A percentile compares a stretch with the other conserved stretches of the same genome.
phyloP scores from a whole-genome alignment of 2,113 vertebrate species.

The Urocolius indicus region DNA sequence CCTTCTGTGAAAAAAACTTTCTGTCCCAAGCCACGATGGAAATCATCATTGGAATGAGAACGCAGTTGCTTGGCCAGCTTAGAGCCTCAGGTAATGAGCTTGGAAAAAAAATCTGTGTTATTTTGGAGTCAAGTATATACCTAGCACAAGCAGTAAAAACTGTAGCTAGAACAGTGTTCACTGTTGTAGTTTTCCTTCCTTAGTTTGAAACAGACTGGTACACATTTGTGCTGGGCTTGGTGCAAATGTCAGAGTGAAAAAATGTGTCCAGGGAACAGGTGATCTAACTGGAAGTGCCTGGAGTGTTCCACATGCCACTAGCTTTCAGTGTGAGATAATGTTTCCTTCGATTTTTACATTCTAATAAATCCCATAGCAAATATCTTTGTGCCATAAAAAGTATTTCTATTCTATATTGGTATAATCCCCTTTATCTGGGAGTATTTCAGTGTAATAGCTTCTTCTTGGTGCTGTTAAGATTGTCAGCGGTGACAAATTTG shows the following conservation, averaged over 20 bases:
- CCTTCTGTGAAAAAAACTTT: slow-evolving; percentile 96
- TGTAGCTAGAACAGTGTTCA: not conserved
- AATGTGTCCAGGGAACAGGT: not conserved
- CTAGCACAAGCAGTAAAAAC: not conserved
- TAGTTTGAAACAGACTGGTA: not conserved
- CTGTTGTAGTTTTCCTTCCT: not conserved
- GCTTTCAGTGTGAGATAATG: not conserved
- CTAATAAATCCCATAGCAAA: not conserved
- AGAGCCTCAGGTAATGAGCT: slow-evolving; percentile 88
- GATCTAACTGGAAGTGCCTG: not conserved
- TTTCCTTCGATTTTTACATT: not conserved
- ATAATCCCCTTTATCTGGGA: not conserved
- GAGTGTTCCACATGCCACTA: not conserved
- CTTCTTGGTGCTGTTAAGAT: not conserved
- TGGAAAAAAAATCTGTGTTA: not conserved
- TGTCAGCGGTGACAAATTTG: not conserved
- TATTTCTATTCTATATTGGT: not conserved
- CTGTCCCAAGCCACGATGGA: slow-evolving; percentile 96
- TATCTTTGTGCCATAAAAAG: not conserved
- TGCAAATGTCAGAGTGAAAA: not conserved
- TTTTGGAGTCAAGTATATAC: not conserved
- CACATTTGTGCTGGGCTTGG: not conserved
- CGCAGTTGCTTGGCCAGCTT: slow-evolving; percentile 93
- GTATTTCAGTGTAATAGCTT: not conserved
- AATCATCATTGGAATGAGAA: slow-evolving; percentile 93